Conservation (phyloP, 2,888 invertebrate genomes). For the Polymixis lichenea region DNA sequence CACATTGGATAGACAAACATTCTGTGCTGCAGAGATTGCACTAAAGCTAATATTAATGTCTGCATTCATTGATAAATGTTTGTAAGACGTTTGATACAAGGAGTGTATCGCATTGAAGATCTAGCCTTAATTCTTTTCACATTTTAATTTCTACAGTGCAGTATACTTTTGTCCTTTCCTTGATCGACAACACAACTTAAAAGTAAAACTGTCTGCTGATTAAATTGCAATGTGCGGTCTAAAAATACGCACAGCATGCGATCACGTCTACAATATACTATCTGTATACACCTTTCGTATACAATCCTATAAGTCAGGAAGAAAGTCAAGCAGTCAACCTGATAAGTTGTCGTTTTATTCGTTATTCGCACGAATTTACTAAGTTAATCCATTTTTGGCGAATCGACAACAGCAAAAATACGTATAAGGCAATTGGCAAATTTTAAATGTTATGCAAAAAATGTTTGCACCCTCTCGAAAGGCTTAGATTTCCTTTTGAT, state of each 20-base stretch:
- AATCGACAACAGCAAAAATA: no score
- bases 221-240: conserved; percentile 44
- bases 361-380: no score
- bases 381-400: no score
- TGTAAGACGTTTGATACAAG: no score
- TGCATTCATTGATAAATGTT: conserved; percentile 9
- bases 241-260: conserved; percentile 33
- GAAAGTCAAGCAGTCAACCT: conserved; percentile 18
- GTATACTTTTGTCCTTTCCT: conserved; percentile 14
- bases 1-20: conserved; percentile 20
- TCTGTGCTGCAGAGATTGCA: conserved; percentile 12
- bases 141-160: conserved; percentile 3
- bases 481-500: no score
- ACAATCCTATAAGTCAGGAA: conserved; percentile 5
- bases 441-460: no score
- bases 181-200: conserved; percentile 4
- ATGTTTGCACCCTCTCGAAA: no score
- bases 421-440: no score
- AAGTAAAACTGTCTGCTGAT: conserved; percentile 17
- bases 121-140: background rate
- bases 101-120: no score
- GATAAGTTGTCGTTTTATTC: background rate
- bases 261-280: conserved; percentile 8
- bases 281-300: conserved; percentile 30
- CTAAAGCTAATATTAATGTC: background rate